Conservation (phyloP, 2,797 vertebrate species). For the Rhinichthys osculus region DNA sequence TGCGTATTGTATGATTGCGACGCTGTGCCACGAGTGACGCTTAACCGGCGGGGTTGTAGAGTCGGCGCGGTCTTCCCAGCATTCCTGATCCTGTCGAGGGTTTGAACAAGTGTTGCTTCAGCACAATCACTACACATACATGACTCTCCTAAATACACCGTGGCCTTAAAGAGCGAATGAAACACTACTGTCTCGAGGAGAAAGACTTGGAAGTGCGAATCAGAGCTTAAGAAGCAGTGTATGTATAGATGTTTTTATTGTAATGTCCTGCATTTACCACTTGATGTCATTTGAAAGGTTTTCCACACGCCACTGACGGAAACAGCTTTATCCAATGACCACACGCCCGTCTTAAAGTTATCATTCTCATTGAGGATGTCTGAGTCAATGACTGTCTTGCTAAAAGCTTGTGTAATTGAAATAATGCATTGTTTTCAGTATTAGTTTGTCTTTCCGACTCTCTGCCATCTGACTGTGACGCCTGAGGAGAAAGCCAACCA, state of each 20-base stretch:
- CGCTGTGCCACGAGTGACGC: constrained; percentile 68
- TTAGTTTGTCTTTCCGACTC: constrained; percentile 67
- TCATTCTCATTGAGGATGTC: constrained; percentile 1
- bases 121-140: constrained; percentile 27
- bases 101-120: constrained; percentile 71
- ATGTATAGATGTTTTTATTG: constrained; percentile 64
- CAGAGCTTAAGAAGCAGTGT: constrained; percentile 43
- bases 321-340: constrained; percentile 52
- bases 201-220: constrained; percentile 70
- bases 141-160: constrained; percentile 1
- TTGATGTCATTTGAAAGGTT: constrained; percentile 56
- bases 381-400: constrained; percentile 34
- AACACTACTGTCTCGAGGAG: constrained; percentile 71
- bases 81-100: constrained; percentile 58
- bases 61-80: constrained; percentile 47
- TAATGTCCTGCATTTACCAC: constrained; percentile 50
- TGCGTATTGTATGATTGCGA: constrained; percentile 71
- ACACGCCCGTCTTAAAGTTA: neutral
- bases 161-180: constrained; percentile 53
- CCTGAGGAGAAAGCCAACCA: constrained; percentile 72
- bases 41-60: constrained; percentile 33
- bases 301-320: constrained; percentile 55
- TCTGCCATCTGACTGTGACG: constrained; percentile 77
- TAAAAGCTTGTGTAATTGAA: constrained; percentile 61
- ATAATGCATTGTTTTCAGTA: constrained; percentile 65